Base-by-base conservation (phyloP, 2,113 vertebrate genomes). In the Nanger granti region DNA sequence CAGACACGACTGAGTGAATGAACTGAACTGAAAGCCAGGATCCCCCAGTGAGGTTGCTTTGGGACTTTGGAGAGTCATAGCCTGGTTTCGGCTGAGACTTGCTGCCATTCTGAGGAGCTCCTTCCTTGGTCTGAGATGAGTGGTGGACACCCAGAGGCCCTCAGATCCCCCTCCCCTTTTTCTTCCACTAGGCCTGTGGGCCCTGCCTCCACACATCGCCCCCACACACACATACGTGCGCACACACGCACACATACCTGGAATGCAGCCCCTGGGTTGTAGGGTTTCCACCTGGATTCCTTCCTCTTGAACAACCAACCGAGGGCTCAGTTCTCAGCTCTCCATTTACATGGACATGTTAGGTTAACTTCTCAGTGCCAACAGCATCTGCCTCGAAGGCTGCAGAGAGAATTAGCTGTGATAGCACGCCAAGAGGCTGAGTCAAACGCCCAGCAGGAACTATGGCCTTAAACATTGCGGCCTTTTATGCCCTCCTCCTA, bases 401-500 rank as follows among this genome's bases (percentile, higher is more conserved):
- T 87, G 44, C 89, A 80, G 66, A 62, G 34, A 37, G 79, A 62
- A 84, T n/a, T 52, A 28, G 31, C 5, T 7, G 62, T 4, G 1
- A 24, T 18, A 0, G 26, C 8, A 2, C 2, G 0, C 7, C 2
- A 8, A 28, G 76, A 57, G 24, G 76, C 76, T 54, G 66, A 47
- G n/a, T 22, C 73, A 6, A 34, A 44, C 0, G 0, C 44, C 31
- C 12, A 59, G 41, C n/a, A 28, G 28, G 3, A 7, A 26, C 69
- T 47, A 2, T 5, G 5, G 12, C 64, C 8, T 14, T 10, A 10
- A 29, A 17, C n/a, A 0, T 8, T 17, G n/a, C 4, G 3, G 20
- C 28, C 88, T 8, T 17, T 47, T 49, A 31, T 5, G 37, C 1
- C 3, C n/a, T 34, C 31, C 73, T 28, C 29, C 18, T 31, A 66